phyloP scores from a whole-genome alignment of 1,140 invertebrate genomes.

The Brachystomella parvula region DNA sequence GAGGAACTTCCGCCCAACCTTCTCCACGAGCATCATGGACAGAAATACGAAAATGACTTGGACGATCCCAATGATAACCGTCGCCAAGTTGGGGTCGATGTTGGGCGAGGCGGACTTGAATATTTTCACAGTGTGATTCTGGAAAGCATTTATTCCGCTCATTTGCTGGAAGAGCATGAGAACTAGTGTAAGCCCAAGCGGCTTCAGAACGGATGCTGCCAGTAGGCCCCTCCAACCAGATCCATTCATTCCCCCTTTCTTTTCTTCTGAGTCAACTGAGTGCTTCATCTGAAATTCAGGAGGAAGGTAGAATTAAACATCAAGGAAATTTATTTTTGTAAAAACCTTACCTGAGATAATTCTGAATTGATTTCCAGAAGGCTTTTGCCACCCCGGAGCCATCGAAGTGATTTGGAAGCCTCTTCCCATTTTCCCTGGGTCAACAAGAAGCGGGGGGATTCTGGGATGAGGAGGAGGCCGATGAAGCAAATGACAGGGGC shows the following conservation, averaged over 20 bases:
- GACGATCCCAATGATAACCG: constrained; percentile 58
- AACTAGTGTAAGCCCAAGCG: constrained; percentile 59
- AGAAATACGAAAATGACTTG: constrained; percentile 56
- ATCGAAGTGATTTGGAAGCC: constrained; percentile 39
- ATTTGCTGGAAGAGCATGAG: constrained; percentile 68
- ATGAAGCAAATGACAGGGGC: constrained; percentile 35
- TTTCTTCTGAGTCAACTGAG: background rate
- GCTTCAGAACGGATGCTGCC: constrained; percentile 15
- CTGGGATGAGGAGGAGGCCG: constrained; percentile 41
- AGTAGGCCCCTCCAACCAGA: constrained; percentile 11
- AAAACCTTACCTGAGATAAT: background rate
- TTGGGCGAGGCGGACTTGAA: constrained; percentile 56
- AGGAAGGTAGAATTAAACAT: too few relatives aligned
- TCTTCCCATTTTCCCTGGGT: constrained; percentile 39
- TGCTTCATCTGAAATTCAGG: background rate
- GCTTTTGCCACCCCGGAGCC: constrained; percentile 22
- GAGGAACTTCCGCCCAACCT: constrained; percentile 50
- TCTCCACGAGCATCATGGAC: constrained; percentile 49
- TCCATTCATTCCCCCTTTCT: constrained; percentile 6
- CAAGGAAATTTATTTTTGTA: background rate
- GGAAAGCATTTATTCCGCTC: constrained; percentile 69
- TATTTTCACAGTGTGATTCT: constrained; percentile 69
- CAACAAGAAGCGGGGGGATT: constrained; percentile 43
- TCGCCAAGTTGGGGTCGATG: constrained; percentile 46
- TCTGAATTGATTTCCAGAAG: constrained; percentile 16